A percentile compares a stretch with the other conserved stretches of the same genome.
Conservation (phyloP, 1,140 invertebrate genomes). For the Pseudomyrmex cubaensis region DNA sequence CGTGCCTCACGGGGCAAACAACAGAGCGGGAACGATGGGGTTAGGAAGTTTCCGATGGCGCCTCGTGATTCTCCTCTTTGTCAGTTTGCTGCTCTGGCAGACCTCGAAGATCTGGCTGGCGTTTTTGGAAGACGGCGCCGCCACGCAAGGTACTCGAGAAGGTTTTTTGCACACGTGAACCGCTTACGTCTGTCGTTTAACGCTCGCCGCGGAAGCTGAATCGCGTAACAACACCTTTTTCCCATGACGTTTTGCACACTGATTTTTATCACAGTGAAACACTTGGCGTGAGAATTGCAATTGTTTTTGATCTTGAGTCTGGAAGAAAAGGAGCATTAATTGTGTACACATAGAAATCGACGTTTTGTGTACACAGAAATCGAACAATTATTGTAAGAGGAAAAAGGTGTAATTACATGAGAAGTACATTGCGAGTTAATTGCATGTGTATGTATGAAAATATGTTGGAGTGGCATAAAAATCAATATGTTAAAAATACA, state of each 20-base stretch:
- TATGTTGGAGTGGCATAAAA: neutral
- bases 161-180: neutral
- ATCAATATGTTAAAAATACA: constrained; percentile 21
- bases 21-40: constrained; percentile 67
- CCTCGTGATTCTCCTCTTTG: constrained; percentile 63
- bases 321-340: too few species aligned
- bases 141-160: constrained; percentile 56
- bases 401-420: too few species aligned
- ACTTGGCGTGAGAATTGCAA: neutral
- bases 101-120: constrained; percentile 69
- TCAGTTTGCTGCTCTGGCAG: constrained; percentile 74
- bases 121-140: constrained; percentile 33
- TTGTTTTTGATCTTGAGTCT: too few species aligned
- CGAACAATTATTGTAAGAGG: too few species aligned
- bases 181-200: too few species aligned
- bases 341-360: too few species aligned
- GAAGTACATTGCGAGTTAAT: too few species aligned
- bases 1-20: neutral
- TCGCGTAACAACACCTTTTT: neutral
- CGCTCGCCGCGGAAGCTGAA: neutral
- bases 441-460: neutral
- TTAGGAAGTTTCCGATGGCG: constrained; percentile 71
- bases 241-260: neutral
- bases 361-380: too few species aligned
- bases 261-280: neutral